Conservation (phyloP, 2,888 invertebrate genomes). For the Furcula furcula region DNA sequence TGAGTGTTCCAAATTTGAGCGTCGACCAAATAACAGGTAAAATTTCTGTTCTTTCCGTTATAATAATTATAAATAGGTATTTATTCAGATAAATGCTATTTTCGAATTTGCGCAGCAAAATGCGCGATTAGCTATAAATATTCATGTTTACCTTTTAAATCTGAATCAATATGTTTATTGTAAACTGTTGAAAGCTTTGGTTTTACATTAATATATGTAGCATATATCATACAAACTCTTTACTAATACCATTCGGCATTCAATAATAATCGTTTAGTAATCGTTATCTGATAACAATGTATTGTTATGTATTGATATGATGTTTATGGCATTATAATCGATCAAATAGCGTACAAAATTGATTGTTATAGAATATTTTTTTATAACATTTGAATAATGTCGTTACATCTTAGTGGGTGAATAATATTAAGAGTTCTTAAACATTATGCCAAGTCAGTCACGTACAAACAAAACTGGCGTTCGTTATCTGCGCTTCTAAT, state of each 20-base stretch:
- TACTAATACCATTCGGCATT: too few species aligned
- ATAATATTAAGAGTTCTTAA: conserved; percentile 1
- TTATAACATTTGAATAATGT: not conserved
- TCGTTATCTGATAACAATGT: too few species aligned
- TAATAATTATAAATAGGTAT: not conserved
- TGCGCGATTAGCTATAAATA: not conserved
- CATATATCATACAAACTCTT: too few species aligned
- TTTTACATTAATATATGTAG: too few species aligned
- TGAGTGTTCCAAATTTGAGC: conserved; percentile 77
- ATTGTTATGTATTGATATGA: too few species aligned
- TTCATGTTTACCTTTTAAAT: not conserved
- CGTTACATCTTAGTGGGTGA: too few species aligned
- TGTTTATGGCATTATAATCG: not conserved
- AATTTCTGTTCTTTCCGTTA: not conserved
- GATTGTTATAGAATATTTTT: too few species aligned
- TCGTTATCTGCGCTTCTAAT: conserved; percentile 30
- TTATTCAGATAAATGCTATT: not conserved
- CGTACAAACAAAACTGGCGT: conserved; percentile 16
- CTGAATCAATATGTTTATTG: too few species aligned
- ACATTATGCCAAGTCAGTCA: conserved; percentile 9
- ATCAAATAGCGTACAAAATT: not conserved
- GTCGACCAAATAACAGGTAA: conserved; percentile 72
- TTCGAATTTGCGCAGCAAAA: not conserved
- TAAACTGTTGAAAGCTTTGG: too few species aligned
- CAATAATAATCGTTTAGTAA: too few species aligned